A percentile compares a stretch with the other conserved stretches of the same genome.
These are phyloP conservation scores for Athalia circularis DNA, from an alignment of 2,888 invertebrate genomes.

Conservation along the genomic window DNA sequence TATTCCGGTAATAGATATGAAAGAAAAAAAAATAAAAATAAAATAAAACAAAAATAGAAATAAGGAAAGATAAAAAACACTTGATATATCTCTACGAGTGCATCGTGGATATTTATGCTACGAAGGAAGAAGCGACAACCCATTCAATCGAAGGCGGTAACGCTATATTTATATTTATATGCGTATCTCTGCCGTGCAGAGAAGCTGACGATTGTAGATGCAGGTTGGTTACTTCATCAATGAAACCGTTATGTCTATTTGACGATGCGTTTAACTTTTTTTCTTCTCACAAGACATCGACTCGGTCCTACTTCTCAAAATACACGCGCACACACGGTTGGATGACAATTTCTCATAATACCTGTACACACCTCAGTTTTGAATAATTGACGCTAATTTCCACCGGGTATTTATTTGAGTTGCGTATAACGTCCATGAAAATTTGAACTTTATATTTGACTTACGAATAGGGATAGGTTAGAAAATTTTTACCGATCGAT, in stretches of 20 bases:
- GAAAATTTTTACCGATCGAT: no score
- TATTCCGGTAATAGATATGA: neutral
- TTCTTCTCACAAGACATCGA: constrained; percentile 35
- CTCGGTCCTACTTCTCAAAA: constrained; percentile 38
- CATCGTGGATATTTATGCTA: neutral
- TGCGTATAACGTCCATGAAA: no score
- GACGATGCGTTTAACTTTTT: constrained; percentile 58
- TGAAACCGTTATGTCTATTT: constrained; percentile 70
- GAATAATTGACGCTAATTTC: neutral
- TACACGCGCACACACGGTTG: neutral
- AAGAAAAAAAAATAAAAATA: neutral
- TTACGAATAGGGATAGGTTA: no score
- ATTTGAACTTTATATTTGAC: no score
- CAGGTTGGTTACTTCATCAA: constrained; percentile 54
- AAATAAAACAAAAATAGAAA: neutral
- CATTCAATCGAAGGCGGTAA: constrained; percentile 1
- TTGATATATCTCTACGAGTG: constrained; percentile 19
- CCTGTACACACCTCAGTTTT: neutral
- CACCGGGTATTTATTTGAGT: no score
- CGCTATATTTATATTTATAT: no score
- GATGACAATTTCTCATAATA: neutral
- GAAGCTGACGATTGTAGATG: no score
- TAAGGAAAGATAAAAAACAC: neutral
- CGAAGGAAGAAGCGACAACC: neutral
- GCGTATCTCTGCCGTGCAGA: no score